Evolutionary conservation across 2,888 invertebrate genomes (phyloP), one percentile per base, ranked within the genome.

Genomic region (Ornithoptera alexandrae): DNA sequence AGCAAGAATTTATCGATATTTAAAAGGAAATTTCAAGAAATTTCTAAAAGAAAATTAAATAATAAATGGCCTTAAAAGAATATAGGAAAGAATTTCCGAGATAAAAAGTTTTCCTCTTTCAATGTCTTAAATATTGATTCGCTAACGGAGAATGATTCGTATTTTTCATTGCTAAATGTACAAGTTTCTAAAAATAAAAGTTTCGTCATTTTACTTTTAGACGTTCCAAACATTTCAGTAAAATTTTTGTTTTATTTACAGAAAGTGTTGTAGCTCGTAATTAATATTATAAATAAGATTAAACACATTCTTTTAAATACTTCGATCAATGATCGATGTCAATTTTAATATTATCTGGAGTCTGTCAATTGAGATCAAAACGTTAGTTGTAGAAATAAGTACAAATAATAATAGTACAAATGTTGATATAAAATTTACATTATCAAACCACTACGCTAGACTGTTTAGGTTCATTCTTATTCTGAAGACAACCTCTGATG

Each of bases 91-190:
- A 82, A 85, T 76, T 84, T 81, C 72, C 66, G 73, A 69, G 74
- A 74, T 72, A 72, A 74, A 75, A 78, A 76, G 72, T 84, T 83
- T 80, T 76, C 80, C 84, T 86, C 83, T 87, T 88, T 85, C 79
- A 79, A 81, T 83, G 83, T 87, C 83, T 82, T 86, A 85, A 88
- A 89, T 87, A 90, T 89, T 89, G 89, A 90, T 88, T 88, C 84
- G 81, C 81, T 81, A 81, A 83, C 83, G 84, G 81, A 76, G 84
- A 87, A 84, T 87, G 88, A 90, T 86, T 87, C 87, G 82, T 84
- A 83, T 87, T 88, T 89, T 87, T 81, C 82, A 81, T 85, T 85
- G 85, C 84, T 85, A 87, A 89, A 90, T 90, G 89, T 87, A 89
- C 84, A 90, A 90, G 90, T 91, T 90, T 87, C 82, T 86, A 85